A percentile compares a stretch with the other conserved stretches of the same genome.
Evolutionary conservation across 2,113 vertebrate genomes (phyloP).

Genomic region (Helogale parvula): DNA sequence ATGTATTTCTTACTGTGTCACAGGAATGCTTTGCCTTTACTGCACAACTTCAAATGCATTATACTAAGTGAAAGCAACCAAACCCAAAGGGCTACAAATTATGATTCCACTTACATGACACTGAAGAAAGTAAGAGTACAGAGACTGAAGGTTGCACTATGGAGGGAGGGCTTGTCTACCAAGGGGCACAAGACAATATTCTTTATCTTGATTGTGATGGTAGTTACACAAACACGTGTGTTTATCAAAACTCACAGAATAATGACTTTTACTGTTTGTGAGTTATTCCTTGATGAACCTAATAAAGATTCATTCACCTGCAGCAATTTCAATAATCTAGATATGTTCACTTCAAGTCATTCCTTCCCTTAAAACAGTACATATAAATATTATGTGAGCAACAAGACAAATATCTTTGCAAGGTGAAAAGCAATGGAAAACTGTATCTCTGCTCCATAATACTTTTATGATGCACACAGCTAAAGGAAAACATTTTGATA

Average conservation of each 20-base stretch:
- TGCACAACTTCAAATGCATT: not conserved
- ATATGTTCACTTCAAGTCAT: not conserved
- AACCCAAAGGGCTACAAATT: not conserved
- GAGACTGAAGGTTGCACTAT: not conserved
- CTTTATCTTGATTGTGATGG: not conserved
- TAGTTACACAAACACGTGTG: not conserved
- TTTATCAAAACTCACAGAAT: not conserved
- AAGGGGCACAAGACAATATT: not conserved
- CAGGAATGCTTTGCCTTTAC: not conserved
- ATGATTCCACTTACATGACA: not conserved
- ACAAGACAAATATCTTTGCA: not conserved
- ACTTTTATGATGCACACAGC: not conserved
- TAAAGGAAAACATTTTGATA: constrained; percentile 40
- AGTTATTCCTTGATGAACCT: not conserved
- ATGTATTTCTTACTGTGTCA: not conserved
- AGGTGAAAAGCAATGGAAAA: not conserved
- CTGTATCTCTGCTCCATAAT: not conserved
- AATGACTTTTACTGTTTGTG: not conserved
- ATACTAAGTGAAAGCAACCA: not conserved
- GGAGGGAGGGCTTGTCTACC: not conserved
- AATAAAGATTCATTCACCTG: not conserved
- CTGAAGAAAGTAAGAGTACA: not conserved
- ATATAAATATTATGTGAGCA: constrained; percentile 1
- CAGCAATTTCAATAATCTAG: not conserved
- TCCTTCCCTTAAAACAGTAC: not conserved